phyloP scores from a whole-genome alignment of 2,113 vertebrate genomes.

The Thalassoma bifasciatum region DNA sequence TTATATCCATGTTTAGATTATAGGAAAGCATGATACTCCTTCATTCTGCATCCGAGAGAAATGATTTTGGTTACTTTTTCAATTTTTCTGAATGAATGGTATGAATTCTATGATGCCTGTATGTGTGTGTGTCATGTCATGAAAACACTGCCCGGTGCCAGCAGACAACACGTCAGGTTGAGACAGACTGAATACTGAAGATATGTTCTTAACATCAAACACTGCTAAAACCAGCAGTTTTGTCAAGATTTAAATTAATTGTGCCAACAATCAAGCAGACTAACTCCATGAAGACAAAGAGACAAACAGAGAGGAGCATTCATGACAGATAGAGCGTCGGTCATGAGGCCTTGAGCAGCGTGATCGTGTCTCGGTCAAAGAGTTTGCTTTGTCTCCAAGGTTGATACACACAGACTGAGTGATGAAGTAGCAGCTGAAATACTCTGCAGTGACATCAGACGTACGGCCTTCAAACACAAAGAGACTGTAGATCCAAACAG shows the following conservation, averaged over 20 bases:
- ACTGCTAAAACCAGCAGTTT: neutral
- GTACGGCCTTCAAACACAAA: constrained; percentile 1
- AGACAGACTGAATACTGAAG: neutral
- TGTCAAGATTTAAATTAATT: constrained; percentile 8
- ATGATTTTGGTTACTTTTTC: neutral
- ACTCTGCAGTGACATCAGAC: constrained; percentile 10
- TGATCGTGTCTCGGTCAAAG: neutral
- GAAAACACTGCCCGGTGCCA: no score
- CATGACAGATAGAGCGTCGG: neutral
- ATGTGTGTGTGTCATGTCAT: neutral
- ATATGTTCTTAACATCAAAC: neutral
- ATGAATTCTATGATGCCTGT: neutral
- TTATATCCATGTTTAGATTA: no score
- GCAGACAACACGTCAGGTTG: neutral
- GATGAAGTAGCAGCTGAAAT: constrained; percentile 3
- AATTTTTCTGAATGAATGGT: neutral
- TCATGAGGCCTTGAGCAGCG: constrained; percentile 10
- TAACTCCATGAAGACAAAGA: neutral
- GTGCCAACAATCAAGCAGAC: neutral
- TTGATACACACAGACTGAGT: constrained; percentile 4
- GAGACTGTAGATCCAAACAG: neutral
- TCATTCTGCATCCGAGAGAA: neutral
- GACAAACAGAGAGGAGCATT: neutral
- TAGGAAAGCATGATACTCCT: no score
- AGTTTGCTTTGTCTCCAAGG: constrained; percentile 13